Conservation (phyloP, 2,113 vertebrate species). For the Zosterops japonicus region DNA sequence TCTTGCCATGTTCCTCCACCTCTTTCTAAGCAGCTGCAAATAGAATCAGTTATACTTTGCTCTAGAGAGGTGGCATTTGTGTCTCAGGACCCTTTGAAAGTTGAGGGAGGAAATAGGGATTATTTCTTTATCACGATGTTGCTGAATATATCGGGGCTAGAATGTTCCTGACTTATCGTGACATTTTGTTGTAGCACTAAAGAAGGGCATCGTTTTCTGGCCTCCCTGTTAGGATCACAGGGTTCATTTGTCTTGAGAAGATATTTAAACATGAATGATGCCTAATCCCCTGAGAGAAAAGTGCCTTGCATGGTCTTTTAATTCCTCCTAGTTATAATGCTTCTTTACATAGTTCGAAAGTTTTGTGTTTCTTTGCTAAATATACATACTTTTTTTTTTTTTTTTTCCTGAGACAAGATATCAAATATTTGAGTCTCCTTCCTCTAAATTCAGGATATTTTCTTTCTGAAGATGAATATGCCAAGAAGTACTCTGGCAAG, state of each 20-base stretch:
- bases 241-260: not conserved
- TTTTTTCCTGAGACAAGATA: not conserved
- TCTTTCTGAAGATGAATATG: not conserved
- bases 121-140: constrained; percentile 45
- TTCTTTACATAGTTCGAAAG: not conserved
- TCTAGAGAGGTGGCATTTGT: constrained; percentile 47
- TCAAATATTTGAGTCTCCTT: not conserved
- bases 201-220: not conserved
- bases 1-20: constrained; percentile 43
- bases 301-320: not conserved
- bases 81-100: constrained; percentile 50
- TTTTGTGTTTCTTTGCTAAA: not conserved
- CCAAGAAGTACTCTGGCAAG: not conserved
- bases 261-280: not conserved
- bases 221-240: not conserved
- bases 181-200: not conserved
- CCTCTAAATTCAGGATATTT: not conserved
- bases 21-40: constrained; percentile 48
- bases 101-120: constrained; percentile 56
- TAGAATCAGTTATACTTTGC: constrained; percentile 50
- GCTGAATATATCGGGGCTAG: constrained; percentile 47
- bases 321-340: not conserved
- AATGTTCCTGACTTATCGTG: constrained; percentile 27
- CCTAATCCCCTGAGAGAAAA: not conserved
- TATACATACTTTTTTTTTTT: not conserved